phyloP scores from a whole-genome alignment of 2,797 vertebrate genomes.

The Melanotaenia nigrans region DNA sequence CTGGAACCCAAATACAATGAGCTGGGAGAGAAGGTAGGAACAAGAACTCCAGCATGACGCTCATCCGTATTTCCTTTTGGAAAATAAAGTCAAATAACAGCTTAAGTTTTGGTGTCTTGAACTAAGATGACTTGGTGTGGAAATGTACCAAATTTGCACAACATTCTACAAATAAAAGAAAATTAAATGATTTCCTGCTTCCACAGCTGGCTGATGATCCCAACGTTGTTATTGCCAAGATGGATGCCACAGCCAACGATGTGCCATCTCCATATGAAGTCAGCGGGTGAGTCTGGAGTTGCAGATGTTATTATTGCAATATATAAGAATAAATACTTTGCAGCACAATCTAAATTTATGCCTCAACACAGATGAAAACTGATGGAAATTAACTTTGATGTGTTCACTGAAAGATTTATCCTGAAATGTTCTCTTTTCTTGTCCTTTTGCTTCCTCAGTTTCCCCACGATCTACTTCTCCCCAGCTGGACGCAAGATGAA shows the following conservation, averaged over 20 bases:
- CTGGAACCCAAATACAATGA: constrained; percentile 98
- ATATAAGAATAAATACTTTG: background rate
- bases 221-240: constrained; percentile 95
- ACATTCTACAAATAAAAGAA: background rate
- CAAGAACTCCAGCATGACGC: background rate
- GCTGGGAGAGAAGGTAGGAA: constrained; percentile 92
- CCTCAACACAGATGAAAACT: background rate
- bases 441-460: constrained; percentile 75
- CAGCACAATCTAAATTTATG: background rate
- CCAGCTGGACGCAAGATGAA: constrained; percentile 92
- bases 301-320: background rate
- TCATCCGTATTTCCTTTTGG: background rate
- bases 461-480: constrained; percentile 96
- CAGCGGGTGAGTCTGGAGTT: constrained; percentile 87
- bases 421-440: background rate
- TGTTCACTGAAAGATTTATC: background rate
- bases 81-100: background rate
- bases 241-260: constrained; percentile 98
- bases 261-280: constrained; percentile 97
- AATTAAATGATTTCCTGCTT: background rate
- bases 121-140: background rate
- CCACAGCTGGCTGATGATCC: constrained; percentile 88
- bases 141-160: background rate
- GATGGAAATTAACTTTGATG: background rate
- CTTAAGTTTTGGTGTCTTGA: background rate